Percentiles rank a stretch among this genome's conserved stretches.
Evolutionary conservation across 1,140 invertebrate genomes (phyloP).

Genomic region (Anoplolepis gracilipes): DNA sequence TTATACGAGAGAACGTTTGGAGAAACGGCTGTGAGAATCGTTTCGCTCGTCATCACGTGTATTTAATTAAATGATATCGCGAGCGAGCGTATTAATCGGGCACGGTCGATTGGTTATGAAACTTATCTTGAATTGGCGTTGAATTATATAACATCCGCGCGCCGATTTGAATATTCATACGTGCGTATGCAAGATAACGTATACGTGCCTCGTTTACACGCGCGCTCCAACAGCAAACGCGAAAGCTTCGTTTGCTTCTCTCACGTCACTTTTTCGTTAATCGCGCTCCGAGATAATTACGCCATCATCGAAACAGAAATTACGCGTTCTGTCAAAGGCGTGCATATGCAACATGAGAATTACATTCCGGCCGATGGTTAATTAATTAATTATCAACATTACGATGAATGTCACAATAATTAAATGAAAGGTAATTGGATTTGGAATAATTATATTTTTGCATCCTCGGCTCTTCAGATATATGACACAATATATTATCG

Average conservation of each 20-base stretch:
- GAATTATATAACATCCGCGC: slow-evolving; percentile 55
- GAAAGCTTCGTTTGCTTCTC: slow-evolving; percentile 1
- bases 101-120: slow-evolving; percentile 71
- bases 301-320: slow-evolving; percentile 15
- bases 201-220: slow-evolving; percentile 41
- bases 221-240: slow-evolving; percentile 46
- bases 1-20: not conserved
- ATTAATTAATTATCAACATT: slow-evolving; percentile 51
- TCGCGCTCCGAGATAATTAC: slow-evolving; percentile 46
- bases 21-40: slow-evolving; percentile 14
- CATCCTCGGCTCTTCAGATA: not conserved
- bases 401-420: not conserved
- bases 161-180: slow-evolving; percentile 66
- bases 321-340: slow-evolving; percentile 37
- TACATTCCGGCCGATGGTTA: not conserved
- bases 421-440: not conserved
- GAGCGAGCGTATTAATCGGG: slow-evolving; percentile 65
- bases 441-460: not conserved
- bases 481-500: not conserved
- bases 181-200: slow-evolving; percentile 48
- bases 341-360: not conserved
- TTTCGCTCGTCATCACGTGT: slow-evolving; percentile 42
- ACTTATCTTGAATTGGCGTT: slow-evolving; percentile 66
- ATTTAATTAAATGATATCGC: slow-evolving; percentile 70
- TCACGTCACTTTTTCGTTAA: not conserved